Conservation (phyloP, 1,140 invertebrate genomes). For the Melanaphis sacchari region DNA sequence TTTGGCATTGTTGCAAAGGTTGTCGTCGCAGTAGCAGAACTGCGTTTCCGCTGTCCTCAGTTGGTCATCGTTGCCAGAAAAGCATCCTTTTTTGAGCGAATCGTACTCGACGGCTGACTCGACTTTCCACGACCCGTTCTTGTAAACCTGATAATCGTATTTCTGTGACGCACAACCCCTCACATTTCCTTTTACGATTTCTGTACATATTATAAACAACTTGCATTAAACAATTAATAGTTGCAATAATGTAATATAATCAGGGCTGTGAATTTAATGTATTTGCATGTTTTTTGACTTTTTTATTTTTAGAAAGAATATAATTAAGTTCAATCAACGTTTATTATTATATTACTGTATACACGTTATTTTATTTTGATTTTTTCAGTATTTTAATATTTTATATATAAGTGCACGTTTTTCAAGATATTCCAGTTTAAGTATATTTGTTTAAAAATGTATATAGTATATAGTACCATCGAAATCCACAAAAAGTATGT, state of each 20-base stretch:
- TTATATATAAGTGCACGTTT: no score
- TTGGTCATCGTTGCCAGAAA: conserved; percentile 68
- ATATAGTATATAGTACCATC: no score
- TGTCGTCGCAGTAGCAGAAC: conserved; percentile 74
- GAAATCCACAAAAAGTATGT: no score
- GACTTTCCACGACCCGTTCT: conserved; percentile 69
- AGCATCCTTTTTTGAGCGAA: conserved; percentile 73
- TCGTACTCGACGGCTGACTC: conserved; percentile 70
- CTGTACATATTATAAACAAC: conserved; percentile 62
- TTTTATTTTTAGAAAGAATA: no score
- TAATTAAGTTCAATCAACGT: neutral
- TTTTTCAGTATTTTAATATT: neutral
- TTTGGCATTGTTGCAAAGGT: conserved; percentile 71
- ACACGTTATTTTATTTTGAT: neutral
- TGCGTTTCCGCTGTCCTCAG: conserved; percentile 65
- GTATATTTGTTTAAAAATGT: no score
- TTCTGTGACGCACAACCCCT: conserved; percentile 78
- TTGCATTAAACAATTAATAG: neutral
- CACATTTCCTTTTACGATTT: conserved; percentile 69
- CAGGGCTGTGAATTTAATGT: neutral
- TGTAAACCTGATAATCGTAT: conserved; percentile 66
- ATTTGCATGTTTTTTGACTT: neutral
- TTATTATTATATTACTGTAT: neutral
- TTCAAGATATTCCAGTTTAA: no score
- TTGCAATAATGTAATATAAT: neutral